Percentiles rank a stretch among this genome's conserved stretches.
These are phyloP conservation scores for Chaetodon trifascialis DNA, from an alignment of 2,113 vertebrate genomes.

Conservation along the genomic window DNA sequence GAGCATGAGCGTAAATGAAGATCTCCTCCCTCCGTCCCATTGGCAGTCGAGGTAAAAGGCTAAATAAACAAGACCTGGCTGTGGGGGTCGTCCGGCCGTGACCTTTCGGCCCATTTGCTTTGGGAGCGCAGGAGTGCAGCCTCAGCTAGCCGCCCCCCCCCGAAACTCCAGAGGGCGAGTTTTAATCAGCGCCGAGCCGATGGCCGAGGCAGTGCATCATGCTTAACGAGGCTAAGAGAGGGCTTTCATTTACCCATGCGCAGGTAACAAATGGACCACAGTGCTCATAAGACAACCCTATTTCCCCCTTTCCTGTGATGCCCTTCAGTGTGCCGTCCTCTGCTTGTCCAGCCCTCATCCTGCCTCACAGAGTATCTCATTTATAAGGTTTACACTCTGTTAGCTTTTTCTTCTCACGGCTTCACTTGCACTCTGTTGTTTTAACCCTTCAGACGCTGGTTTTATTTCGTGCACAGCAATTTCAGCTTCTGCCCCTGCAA, in stretches of 20 bases:
- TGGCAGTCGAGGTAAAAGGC: slow-evolving; percentile 54
- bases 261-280: slow-evolving; percentile 75
- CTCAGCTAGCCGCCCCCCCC: slow-evolving; percentile 61
- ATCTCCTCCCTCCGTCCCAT: slow-evolving; percentile 20
- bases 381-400: background rate
- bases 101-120: slow-evolving; percentile 76
- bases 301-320: slow-evolving; percentile 43
- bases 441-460: slow-evolving; percentile 1
- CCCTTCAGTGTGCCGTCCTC: slow-evolving; percentile 38
- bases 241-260: slow-evolving; percentile 70
- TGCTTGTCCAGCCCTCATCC: slow-evolving; percentile 1
- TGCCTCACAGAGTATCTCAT: background rate
- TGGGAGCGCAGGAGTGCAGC: slow-evolving; percentile 63
- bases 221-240: slow-evolving; percentile 79
- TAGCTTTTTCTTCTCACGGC: background rate
- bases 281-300: slow-evolving; percentile 45
- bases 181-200: slow-evolving; percentile 77
- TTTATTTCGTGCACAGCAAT: slow-evolving; percentile 7
- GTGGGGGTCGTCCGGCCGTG: slow-evolving; percentile 64
- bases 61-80: slow-evolving; percentile 77
- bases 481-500: background rate
- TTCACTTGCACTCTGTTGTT: slow-evolving; percentile 8
- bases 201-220: slow-evolving; percentile 71
- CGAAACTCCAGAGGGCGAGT: slow-evolving; percentile 66
- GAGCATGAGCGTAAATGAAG: slow-evolving; percentile 33